Evolutionary conservation across 2,113 vertebrate species (phyloP).

Genomic region (Turdus rufiventris): DNA sequence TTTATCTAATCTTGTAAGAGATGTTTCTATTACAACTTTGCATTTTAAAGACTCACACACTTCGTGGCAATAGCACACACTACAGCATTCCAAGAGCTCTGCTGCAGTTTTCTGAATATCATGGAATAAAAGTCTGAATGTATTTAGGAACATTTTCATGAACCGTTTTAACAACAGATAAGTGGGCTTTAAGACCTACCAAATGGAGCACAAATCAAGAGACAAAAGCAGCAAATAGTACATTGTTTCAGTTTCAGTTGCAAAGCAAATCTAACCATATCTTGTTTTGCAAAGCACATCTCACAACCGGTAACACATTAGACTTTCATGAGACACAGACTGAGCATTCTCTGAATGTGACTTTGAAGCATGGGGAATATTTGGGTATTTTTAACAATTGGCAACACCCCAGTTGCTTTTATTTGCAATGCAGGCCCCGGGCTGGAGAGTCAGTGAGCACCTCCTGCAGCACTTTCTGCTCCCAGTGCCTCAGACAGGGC

Average conservation of each 20-base stretch:
- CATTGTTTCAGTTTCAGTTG: background rate
- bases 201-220: background rate
- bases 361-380: background rate
- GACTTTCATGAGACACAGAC: background rate
- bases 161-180: background rate
- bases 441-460: background rate
- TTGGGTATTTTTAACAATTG: background rate
- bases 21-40: background rate
- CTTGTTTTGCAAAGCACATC: background rate
- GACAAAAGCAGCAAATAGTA: background rate
- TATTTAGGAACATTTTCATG: background rate
- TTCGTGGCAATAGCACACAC: background rate
- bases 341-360: background rate
- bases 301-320: background rate
- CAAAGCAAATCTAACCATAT: background rate
- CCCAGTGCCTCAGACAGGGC: background rate
- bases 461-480: background rate
- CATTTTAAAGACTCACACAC: background rate
- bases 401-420: background rate
- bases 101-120: background rate
- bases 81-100: background rate
- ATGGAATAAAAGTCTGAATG: background rate
- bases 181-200: background rate
- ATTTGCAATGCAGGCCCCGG: background rate
- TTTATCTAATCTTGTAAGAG: conserved; percentile 4